These are phyloP conservation scores for Turnix velox DNA, from an alignment of 2,113 vertebrate genomes.

Conservation along the genomic window DNA sequence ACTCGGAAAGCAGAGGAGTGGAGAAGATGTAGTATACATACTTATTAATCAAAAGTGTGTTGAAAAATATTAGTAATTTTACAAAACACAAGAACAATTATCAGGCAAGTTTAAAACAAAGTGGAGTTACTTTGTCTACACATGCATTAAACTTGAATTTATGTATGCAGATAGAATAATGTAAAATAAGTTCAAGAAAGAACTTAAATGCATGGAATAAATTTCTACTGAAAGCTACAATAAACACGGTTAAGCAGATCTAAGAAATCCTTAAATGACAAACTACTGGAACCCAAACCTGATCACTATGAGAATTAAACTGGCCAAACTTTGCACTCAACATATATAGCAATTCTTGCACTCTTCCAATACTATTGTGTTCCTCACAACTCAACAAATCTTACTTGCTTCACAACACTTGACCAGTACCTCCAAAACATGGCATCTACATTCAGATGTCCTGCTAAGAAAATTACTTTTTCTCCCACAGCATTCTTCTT, in stretches of 20 bases:
- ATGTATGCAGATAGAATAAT: not conserved
- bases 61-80: not conserved
- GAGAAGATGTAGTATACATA: not conserved
- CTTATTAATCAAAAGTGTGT: not conserved
- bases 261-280: not conserved
- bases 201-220: not conserved
- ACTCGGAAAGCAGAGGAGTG: not conserved
- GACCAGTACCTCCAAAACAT: not conserved
- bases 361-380: not conserved
- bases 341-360: not conserved
- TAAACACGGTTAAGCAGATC: not conserved
- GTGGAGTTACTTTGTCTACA: not conserved
- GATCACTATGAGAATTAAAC: not conserved
- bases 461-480: not conserved
- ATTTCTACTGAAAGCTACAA: not conserved
- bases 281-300: not conserved
- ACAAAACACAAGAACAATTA: not conserved
- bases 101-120: not conserved
- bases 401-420: not conserved
- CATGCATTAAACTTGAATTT: not conserved
- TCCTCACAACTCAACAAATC: not conserved
- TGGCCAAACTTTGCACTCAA: not conserved
- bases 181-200: not conserved
- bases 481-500: not conserved
- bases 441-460: not conserved